Base-by-base conservation (phyloP, 2,888 invertebrate species). In the Gibbula magus region DNA sequence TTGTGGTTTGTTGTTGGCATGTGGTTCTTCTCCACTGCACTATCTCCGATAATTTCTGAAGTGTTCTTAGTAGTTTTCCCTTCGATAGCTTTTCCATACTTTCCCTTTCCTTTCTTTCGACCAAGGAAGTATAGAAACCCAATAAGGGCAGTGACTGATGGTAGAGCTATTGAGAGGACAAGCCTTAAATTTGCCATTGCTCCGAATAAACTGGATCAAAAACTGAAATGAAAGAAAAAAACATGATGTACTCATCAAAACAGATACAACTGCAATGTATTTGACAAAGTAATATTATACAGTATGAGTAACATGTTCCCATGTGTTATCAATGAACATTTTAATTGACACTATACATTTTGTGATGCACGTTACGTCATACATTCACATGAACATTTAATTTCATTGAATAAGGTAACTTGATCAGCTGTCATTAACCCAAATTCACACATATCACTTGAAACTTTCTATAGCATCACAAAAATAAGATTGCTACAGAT, bases 71-170 rank as follows among this genome's bases (percentile, higher is more conserved):
- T 25, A 10, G 77, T 56, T 35, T 80, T 67, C 13, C 53, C 20
- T 29, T n/a, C 35, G 25, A 53, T 61, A 39, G 77, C 74, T 35
- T 25, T 75, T 75, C 52, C 79, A 16, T 70, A 77, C 32, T 75
- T 54, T 32, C 56, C 73, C 20, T 56, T 73, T 20, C 39, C 52
- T 70, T 84, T 86, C 79, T 85, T 89, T 25, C 85, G 79, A 13
- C 85, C 77, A 53, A 89, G 83, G n/a, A 87, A 82, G 89, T 89
- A 90, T 16, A 90, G 56, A n/a, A 90, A 81, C 29, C 88, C 89
- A 53, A 89, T 79, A 61, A 91, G 67, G 22, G 87, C 86, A 22
- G 88, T 83, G 20, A 86, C 82, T 2, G 86, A 83, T 45, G 90
- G 88, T 0, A 89, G 81, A 29, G 88, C 86, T 74, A 85, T 70